Base-by-base conservation (phyloP, 2,888 invertebrate genomes). In the Opisthograptis luteolata region DNA sequence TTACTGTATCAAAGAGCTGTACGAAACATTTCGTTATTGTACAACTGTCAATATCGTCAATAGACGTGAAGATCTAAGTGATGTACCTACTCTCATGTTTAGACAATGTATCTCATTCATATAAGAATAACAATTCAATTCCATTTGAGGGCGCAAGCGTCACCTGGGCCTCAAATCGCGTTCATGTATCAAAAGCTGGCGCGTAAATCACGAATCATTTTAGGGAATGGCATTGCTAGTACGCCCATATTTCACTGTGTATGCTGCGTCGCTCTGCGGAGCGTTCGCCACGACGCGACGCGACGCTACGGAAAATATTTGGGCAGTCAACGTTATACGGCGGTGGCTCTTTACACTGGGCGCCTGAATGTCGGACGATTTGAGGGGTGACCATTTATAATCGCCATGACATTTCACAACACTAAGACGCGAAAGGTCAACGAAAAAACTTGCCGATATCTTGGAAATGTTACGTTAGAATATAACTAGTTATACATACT, bases 141-240 rank as follows among this genome's bases (percentile, higher is more conserved):
- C 63, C 69, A 75, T 70, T 68, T 68, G 64, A 69, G 68, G 68
- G 67, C 62, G 57, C 62, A 59, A 52, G 64, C 62, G 72, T 76
- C 81, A 79, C 78, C 78, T 79, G 78, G 62, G 73, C 64, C 70
- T 67, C 74, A 74, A 77, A 79, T 81, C 73, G 68, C 66, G 57
- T 67, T 70, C 74, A 69, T 79, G 79, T 76, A 81, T 79, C 82
- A 83, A 79, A 81, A 74, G 70, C 72, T 69, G 64, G 61, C 63
- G 66, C 73, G 73, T 84, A 82, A 80, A 82, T 85, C 84, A 81
- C 77, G 71, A 81, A 84, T 79, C 77, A 84, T 84, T 82, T 82
- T 76, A 73, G 75, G 64, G 65, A 68, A 77, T 70, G 71, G 75
- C 75, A 78, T 79, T 76, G 76, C 74, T 72, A 69, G 72, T 72